Evolutionary conservation across 30 jellyfish, hydroid and myxozoan species (phyloP).

Genomic region (Turritopsis rubra): DNA sequence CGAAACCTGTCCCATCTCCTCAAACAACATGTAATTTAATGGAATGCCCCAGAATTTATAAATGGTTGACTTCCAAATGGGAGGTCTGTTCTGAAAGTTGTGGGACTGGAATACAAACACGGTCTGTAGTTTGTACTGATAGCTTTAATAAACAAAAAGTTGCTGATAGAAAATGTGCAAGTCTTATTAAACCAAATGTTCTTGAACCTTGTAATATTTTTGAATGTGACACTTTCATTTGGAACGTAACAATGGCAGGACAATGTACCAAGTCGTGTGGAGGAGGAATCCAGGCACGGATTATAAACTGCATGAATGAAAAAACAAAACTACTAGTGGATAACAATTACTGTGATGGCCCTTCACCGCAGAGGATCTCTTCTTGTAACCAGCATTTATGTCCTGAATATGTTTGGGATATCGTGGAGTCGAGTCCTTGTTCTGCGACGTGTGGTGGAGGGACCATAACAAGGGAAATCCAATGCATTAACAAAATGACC

Average conservation of each 20-base stretch:
- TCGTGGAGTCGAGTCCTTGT: slow-evolving; percentile 52
- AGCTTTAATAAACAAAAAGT: slow-evolving; percentile 20
- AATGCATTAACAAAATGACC: slow-evolving; percentile 49
- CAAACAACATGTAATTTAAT: slow-evolving; percentile 33
- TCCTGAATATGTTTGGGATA: slow-evolving; percentile 73
- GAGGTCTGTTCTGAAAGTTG: slow-evolving; percentile 60
- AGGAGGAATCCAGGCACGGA: slow-evolving; percentile 63
- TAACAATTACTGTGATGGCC: slow-evolving; percentile 68
- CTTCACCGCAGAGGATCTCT: slow-evolving; percentile 73
- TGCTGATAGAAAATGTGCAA: slow-evolving; percentile 31
- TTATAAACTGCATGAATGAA: slow-evolving; percentile 61
- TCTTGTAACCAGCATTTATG: slow-evolving; percentile 63
- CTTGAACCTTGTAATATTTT: slow-evolving; percentile 51
- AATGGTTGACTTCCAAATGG: slow-evolving; percentile 67
- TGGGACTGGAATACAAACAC: slow-evolving; percentile 66
- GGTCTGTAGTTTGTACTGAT: slow-evolving; percentile 45
- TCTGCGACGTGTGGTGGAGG: slow-evolving; percentile 87
- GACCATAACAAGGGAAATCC: slow-evolving; percentile 34
- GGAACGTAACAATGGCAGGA: slow-evolving; percentile 44
- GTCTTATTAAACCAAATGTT: slow-evolving; percentile 30
- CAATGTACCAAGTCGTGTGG: slow-evolving; percentile 81
- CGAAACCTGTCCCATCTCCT: slow-evolving; percentile 48
- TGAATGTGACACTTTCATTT: slow-evolving; percentile 65
- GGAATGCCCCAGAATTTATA: slow-evolving; percentile 55
- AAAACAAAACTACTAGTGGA: slow-evolving; percentile 46